phyloP scores from a whole-genome alignment of 1,140 invertebrate genomes.

The Diorhabda elongata region DNA sequence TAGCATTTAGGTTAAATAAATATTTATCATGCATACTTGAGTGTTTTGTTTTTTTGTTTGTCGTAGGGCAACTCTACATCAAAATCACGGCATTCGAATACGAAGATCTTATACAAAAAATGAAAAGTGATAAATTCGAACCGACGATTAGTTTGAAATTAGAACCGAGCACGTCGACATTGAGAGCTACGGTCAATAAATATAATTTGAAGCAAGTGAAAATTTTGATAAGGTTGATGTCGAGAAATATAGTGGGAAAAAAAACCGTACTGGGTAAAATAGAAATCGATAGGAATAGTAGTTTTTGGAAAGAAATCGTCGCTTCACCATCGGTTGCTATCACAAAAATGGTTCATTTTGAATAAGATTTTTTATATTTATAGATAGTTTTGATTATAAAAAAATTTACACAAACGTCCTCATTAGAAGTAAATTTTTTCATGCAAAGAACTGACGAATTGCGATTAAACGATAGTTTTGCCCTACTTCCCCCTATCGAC shows the following conservation, averaged over 20 bases:
- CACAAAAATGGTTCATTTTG: slow-evolving; percentile 37
- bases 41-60: slow-evolving; percentile 21
- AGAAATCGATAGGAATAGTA: slow-evolving; percentile 45
- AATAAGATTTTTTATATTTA: slow-evolving; percentile 16
- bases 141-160: slow-evolving; percentile 61
- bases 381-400: no score
- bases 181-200: slow-evolving; percentile 53
- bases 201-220: slow-evolving; percentile 49
- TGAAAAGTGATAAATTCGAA: slow-evolving; percentile 68
- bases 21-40: no score
- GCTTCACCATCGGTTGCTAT: slow-evolving; percentile 32
- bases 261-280: slow-evolving; percentile 55
- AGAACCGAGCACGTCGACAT: slow-evolving; percentile 39
- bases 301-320: slow-evolving; percentile 41
- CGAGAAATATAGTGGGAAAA: slow-evolving; percentile 50
- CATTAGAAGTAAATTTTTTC: no score
- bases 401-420: no score
- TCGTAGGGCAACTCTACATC: slow-evolving; percentile 63
- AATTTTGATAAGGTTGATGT: slow-evolving; percentile 40
- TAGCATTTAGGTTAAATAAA: no score
- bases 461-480: no score
- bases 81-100: slow-evolving; percentile 69
- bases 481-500: no score
- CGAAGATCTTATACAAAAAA: slow-evolving; percentile 65
- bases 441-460: no score